A percentile compares a stretch with the other conserved stretches of the same genome.
phyloP scores from a whole-genome alignment of 2,888 invertebrate species.

The Cheilosia pagana region DNA sequence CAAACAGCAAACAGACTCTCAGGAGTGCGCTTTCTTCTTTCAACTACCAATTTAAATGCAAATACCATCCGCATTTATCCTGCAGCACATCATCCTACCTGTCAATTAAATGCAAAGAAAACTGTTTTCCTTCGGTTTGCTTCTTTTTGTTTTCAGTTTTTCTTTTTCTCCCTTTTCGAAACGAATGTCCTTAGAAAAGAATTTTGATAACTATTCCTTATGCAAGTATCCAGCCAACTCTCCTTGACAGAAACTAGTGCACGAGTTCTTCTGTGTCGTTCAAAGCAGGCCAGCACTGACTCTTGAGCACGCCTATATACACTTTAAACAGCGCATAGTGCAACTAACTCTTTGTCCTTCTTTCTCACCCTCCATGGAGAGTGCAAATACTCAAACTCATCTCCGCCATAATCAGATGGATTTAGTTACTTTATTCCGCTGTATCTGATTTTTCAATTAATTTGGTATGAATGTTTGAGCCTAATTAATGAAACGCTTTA shows the following conservation, averaged over 20 bases:
- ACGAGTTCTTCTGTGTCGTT: background rate
- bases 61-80: slow-evolving; percentile 58
- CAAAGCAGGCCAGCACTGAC: slow-evolving; percentile 11
- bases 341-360: background rate
- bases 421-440: slow-evolving; percentile 4
- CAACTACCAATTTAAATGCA: slow-evolving; percentile 70
- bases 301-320: slow-evolving; percentile 24
- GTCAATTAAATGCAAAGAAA: slow-evolving; percentile 71
- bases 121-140: background rate
- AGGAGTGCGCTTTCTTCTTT: slow-evolving; percentile 5
- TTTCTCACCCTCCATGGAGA: background rate
- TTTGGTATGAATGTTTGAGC: slow-evolving; percentile 22
- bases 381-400: slow-evolving; percentile 4
- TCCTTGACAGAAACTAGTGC: slow-evolving; percentile 18
- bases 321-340: background rate
- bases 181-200: slow-evolving; percentile 42
- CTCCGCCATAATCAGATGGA: background rate
- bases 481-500: slow-evolving; percentile 53
- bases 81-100: slow-evolving; percentile 59
- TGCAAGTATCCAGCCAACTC: slow-evolving; percentile 45
- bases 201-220: slow-evolving; percentile 41
- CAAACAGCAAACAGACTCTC: background rate
- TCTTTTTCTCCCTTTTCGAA: slow-evolving; percentile 3
- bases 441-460: slow-evolving; percentile 36
- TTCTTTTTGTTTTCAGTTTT: background rate